Percentiles rank a stretch among this genome's conserved stretches.
phyloP scores from a whole-genome alignment of 2,797 vertebrate species.

The Arremon brunneinucha region DNA sequence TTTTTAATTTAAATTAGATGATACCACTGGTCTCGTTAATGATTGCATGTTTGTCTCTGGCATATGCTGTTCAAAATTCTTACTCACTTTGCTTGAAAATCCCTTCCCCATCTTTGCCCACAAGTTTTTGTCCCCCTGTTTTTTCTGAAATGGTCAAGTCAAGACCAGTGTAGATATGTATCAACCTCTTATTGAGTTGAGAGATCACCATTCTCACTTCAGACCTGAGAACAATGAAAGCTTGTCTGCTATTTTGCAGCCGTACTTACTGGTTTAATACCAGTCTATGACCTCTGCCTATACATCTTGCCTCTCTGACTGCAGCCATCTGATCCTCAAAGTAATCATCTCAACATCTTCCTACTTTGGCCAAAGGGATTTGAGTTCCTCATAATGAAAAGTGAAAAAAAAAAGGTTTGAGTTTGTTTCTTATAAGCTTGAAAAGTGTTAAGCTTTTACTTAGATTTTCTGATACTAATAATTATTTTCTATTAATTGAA shows the following conservation, averaged over 20 bases:
- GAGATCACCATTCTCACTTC: background rate
- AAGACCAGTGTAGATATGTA: background rate
- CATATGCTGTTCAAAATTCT: background rate
- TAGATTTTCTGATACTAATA: background rate
- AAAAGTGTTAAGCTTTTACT: background rate
- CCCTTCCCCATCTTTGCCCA: background rate
- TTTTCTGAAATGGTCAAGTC: background rate
- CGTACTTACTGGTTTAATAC: background rate
- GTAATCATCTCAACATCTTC: background rate
- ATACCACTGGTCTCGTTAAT: accelerated
- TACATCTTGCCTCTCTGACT: background rate
- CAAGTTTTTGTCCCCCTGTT: background rate
- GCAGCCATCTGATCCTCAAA: background rate
- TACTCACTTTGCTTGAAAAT: background rate
- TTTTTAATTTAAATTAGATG: background rate
- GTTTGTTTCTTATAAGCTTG: background rate
- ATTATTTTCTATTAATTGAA: background rate
- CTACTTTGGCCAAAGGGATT: background rate
- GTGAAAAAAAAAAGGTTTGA: background rate
- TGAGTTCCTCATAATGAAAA: background rate
- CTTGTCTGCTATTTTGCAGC: background rate
- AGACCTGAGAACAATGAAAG: background rate
- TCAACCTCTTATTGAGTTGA: background rate
- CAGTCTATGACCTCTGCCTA: background rate
- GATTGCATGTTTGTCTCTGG: accelerated